Conservation (phyloP, 2,888 invertebrate genomes). For the Hedychridium roseum region DNA sequence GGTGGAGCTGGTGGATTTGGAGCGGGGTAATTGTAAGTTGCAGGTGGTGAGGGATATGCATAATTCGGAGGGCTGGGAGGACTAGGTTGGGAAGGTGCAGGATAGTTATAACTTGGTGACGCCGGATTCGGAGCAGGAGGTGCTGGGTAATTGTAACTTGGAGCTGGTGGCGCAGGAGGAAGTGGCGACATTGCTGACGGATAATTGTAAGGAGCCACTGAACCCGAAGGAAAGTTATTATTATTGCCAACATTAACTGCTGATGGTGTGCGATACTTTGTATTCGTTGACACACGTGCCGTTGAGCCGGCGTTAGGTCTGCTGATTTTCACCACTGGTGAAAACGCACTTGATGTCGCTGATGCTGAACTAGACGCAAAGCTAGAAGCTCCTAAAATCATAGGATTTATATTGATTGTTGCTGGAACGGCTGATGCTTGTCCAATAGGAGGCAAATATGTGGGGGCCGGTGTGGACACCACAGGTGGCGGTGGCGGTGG, state of each 20-base stretch:
- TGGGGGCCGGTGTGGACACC: slow-evolving; percentile 25
- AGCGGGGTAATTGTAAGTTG: too few relatives aligned
- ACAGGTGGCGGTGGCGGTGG: slow-evolving; percentile 10
- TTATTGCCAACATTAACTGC: background rate
- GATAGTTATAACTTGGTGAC: slow-evolving; percentile 18
- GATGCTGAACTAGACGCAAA: slow-evolving; percentile 18
- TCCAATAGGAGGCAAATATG: slow-evolving; percentile 34
- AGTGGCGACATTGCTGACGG: background rate
- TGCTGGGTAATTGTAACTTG: slow-evolving; percentile 16
- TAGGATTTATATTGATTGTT: too few relatives aligned
- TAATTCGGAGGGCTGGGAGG: slow-evolving; percentile 22
- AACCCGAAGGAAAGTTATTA: too few relatives aligned
- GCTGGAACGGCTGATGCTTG: background rate
- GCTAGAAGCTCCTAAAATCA: background rate
- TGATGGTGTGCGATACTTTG: background rate
- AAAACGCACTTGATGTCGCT: slow-evolving; percentile 10
- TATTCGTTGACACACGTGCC: background rate
- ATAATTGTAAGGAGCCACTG: slow-evolving; percentile 14
- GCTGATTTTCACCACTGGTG: background rate
- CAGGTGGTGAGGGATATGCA: too few relatives aligned
- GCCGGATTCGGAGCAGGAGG: slow-evolving; percentile 7
- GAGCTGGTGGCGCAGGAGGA: slow-evolving; percentile 1
- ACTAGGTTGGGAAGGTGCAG: slow-evolving; percentile 18
- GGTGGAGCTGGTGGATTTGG: slow-evolving; percentile 18
- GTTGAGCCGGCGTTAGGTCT: background rate